Conservation (phyloP, 2,113 vertebrate genomes). For the Pollimyrus isidori region DNA sequence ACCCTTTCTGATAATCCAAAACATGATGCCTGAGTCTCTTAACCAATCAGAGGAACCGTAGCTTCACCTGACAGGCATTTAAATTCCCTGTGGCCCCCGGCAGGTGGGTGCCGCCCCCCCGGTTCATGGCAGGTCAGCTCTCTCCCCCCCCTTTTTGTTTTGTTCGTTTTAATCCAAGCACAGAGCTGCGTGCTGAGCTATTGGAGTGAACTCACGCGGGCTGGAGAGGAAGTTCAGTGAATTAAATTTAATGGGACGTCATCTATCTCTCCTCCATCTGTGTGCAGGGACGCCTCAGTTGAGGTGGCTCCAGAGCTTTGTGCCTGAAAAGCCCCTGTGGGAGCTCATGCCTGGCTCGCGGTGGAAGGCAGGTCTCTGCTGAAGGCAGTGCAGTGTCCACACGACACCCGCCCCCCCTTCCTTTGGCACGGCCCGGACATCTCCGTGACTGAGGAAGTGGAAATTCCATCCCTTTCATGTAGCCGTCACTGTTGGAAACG, state of each 20-base stretch:
- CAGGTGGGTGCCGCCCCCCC: neutral
- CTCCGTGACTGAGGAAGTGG: neutral
- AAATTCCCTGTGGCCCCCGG: neutral
- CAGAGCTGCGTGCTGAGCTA: neutral
- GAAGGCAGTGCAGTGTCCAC: neutral
- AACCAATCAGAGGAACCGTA: neutral
- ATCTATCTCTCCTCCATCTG: neutral
- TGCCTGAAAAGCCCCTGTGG: neutral
- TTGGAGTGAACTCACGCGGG: neutral
- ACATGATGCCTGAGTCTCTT: neutral
- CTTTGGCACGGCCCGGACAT: neutral
- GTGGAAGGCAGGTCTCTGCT: neutral
- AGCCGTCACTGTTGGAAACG: neutral
- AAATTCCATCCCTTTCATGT: neutral
- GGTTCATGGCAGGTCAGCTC: neutral
- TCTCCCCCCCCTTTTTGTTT: neutral
- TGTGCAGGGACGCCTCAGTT: neutral
- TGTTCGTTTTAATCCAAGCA: neutral
- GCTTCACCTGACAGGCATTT: neutral
- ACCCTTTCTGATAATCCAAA: neutral
- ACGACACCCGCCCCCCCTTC: neutral
- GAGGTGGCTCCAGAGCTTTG: neutral
- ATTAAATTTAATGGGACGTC: neutral
- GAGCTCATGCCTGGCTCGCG: neutral
- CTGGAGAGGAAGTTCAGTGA: neutral